These are phyloP conservation scores for Lates japonicus DNA, from an alignment of 2,797 vertebrate species.

Conservation along the genomic window DNA sequence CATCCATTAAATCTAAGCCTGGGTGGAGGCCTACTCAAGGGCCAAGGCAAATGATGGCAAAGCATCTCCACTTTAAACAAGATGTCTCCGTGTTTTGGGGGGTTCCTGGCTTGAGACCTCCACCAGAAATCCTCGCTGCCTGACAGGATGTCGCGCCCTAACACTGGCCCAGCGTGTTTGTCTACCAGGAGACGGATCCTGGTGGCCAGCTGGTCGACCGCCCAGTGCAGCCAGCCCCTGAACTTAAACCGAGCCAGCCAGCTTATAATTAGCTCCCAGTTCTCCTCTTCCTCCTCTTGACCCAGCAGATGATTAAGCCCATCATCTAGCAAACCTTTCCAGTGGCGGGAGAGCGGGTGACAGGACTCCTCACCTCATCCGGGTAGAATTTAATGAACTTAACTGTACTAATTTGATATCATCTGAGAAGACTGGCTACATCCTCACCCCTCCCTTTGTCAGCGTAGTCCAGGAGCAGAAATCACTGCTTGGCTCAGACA, in stretches of 20 bases:
- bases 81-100: constrained; percentile 63
- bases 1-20: constrained; percentile 35
- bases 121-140: constrained; percentile 44
- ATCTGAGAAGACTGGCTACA: constrained; percentile 50
- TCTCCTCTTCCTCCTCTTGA: constrained; percentile 67
- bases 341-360: not conserved
- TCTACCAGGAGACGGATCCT: constrained; percentile 35
- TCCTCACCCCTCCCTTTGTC: constrained; percentile 28
- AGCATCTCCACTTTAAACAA: constrained; percentile 57
- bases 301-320: constrained; percentile 44
- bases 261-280: constrained; percentile 75
- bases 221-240: constrained; percentile 59
- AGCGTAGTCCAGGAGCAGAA: constrained; percentile 70
- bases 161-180: constrained; percentile 53
- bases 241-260: constrained; percentile 86
- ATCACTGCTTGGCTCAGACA: constrained; percentile 87
- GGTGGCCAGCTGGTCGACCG: constrained; percentile 57
- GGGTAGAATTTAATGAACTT: constrained; percentile 25
- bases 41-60: not conserved
- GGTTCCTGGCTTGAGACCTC: constrained; percentile 48
- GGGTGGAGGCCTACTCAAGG: no score
- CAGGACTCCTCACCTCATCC: constrained; percentile 27
- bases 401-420: no score
- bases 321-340: constrained; percentile 28
- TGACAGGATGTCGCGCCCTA: constrained; percentile 56